Conservation (phyloP, 2,797 vertebrate genomes). For the Tragopan temminckii region DNA sequence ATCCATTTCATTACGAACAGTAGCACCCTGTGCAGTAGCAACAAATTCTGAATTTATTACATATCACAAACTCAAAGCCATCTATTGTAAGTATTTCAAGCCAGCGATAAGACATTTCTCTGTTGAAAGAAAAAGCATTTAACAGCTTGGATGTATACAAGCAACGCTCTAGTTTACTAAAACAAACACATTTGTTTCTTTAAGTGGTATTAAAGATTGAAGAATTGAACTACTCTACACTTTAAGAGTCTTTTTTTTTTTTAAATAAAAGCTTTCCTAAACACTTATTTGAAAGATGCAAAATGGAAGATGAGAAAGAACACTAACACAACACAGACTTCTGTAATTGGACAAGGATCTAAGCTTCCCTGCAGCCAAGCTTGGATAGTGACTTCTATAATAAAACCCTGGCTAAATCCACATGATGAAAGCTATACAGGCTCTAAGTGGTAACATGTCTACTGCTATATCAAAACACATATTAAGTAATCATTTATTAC, state of each 20-base stretch:
- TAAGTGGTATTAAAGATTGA: neutral
- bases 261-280: neutral
- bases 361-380: neutral
- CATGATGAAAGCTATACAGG: neutral
- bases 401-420: neutral
- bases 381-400: neutral
- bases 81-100: neutral
- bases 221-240: neutral
- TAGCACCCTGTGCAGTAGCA: constrained; percentile 87
- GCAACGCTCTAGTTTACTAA: neutral
- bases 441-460: neutral
- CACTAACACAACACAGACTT: neutral
- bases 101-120: neutral
- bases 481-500: neutral
- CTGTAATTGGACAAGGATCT: neutral
- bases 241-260: accelerated
- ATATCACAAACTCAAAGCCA: constrained; percentile 12
- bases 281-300: neutral
- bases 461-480: neutral
- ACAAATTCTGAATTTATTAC: constrained; percentile 45
- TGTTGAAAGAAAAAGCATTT: neutral
- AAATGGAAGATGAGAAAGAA: neutral
- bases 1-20: constrained; percentile 94
- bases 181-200: neutral
- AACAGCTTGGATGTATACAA: neutral